Evolutionary conservation across 2,797 vertebrate genomes (phyloP), one percentile per base, ranked within the genome.

Genomic region (Champsocephalus esox): DNA sequence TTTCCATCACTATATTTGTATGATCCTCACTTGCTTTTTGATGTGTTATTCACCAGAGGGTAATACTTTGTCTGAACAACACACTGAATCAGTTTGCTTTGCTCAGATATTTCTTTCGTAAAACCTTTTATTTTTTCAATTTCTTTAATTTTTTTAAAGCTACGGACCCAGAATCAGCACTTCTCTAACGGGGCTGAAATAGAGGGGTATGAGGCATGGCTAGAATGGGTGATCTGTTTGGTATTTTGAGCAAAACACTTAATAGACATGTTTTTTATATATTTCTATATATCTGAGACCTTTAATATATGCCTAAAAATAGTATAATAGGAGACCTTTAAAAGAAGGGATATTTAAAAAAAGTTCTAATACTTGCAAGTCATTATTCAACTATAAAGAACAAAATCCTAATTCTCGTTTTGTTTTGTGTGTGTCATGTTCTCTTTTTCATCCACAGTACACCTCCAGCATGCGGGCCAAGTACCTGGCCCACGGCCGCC

Each of bases 401-500:
- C 19, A 10, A 66, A 66, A 46, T 1, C 4, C 7, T 34, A 5
- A 55, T 24, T 49, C 16, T 14, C 17, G 3, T 57, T 61, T 65
- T 45, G 14, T 28, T 43, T 2, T 17, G 38, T 51, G 38, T 54
- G 21, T 69, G 32, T 55, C 9, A 4, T 67, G 61, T 69, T 86
- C 10, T 44, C 52, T 72, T 89, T 50, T 95, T 57, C 81, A 92
- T 79, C 81, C 75, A 24, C 92, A 99, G 98, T 99, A 99, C 96
- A 99, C 98, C 77, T 99, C 97, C 95, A 99, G 98, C 96, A 99
- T 99, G 98, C 96, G 98, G 93, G 98, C 97, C 54, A 99, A 99
- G 95, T 99, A 99, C 96, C 96, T 99, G 92, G 98, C 98, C 90
- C 98, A 96, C 88, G 96, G 96, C 92, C 62, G 58, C 76, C 96